Conservation (phyloP, 2,113 vertebrate species). For the Periophthalmus modestus region DNA sequence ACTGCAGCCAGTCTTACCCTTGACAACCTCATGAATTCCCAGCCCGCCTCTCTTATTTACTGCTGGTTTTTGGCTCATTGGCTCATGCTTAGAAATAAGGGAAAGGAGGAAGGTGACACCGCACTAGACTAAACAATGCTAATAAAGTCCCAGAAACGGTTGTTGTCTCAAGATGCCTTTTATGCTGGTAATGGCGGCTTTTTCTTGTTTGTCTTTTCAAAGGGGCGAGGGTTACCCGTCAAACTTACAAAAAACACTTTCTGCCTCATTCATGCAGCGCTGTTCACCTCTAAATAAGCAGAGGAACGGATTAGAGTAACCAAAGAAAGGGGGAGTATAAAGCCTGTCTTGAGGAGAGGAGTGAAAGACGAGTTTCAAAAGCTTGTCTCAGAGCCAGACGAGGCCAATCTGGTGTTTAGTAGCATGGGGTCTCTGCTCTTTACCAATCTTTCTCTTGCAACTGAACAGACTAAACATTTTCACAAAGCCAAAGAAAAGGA, state of each 20-base stretch:
- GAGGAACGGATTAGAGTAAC: constrained; percentile 71
- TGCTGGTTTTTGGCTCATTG: constrained; percentile 23
- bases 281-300: constrained; percentile 73
- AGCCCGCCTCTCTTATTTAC: constrained; percentile 37
- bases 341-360: constrained; percentile 64
- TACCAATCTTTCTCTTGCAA: constrained; percentile 26
- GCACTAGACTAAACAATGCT: constrained; percentile 50
- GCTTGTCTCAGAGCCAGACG: constrained; percentile 65
- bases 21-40: constrained; percentile 53
- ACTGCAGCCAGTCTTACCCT: constrained; percentile 46
- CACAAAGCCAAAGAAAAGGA: constrained; percentile 43
- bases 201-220: constrained; percentile 71
- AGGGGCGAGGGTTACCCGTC: constrained; percentile 72
- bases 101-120: constrained; percentile 44
- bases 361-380: constrained; percentile 67
- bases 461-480: constrained; percentile 65
- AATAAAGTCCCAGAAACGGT: constrained; percentile 66
- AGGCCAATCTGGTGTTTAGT: constrained; percentile 65
- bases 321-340: constrained; percentile 61
- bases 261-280: constrained; percentile 64
- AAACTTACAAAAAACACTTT: constrained; percentile 72
- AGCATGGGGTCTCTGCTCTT: constrained; percentile 64
- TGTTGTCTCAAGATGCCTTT: constrained; percentile 64
- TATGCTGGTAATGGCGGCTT: constrained; percentile 66
- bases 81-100: constrained; percentile 39